Evolutionary conservation across 2,113 vertebrate genomes (phyloP).

Genomic region (Conger conger): DNA sequence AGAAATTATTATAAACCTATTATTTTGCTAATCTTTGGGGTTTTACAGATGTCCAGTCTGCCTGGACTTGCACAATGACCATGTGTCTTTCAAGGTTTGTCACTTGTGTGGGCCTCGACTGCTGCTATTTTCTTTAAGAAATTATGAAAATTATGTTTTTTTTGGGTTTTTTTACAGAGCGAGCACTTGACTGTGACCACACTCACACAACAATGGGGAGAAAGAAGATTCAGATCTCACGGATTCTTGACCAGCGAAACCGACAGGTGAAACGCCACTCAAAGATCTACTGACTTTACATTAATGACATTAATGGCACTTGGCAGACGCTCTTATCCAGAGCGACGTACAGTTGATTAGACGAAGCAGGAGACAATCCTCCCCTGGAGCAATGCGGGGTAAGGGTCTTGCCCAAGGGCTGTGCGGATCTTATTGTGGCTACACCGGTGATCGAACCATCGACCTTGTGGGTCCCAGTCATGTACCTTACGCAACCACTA

Average conservation of each 20-base stretch:
- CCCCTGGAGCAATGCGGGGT: no score
- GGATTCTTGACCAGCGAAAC: constrained; percentile 91
- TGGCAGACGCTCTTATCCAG: no score
- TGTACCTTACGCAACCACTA: no score
- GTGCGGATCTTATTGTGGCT: no score
- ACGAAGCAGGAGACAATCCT: no score
- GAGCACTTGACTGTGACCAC: background rate
- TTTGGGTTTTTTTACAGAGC: constrained; percentile 35
- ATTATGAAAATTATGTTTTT: constrained; percentile 13
- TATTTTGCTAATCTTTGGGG: background rate
- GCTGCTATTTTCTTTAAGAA: background rate
- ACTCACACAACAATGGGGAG: constrained; percentile 77
- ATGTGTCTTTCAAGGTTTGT: background rate
- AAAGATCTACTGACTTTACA: background rate
- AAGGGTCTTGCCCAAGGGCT: no score
- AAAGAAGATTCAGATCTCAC: constrained; percentile 96
- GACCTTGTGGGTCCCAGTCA: no score
- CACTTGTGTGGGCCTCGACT: background rate
- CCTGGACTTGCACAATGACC: background rate
- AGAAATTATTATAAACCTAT: constrained; percentile 35
- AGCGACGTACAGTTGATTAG: no score
- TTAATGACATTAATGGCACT: no score
- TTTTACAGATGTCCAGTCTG: background rate
- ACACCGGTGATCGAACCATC: no score
- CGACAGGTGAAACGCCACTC: constrained; percentile 75